These are phyloP conservation scores for Nematolebias whitei DNA, from an alignment of 2,113 vertebrate species.

Conservation along the genomic window DNA sequence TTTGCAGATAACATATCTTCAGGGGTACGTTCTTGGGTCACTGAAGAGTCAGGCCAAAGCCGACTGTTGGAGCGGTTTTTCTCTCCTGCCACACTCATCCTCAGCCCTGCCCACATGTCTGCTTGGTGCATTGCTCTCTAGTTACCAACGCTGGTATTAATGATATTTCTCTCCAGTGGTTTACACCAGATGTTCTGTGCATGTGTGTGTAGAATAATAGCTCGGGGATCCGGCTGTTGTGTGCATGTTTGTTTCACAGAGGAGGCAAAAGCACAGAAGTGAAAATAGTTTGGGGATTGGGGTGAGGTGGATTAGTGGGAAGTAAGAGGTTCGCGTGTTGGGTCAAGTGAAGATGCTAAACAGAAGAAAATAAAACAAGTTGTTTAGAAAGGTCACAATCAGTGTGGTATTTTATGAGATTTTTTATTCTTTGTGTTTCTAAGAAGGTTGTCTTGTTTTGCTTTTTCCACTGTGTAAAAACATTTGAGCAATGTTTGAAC, in stretches of 20 bases:
- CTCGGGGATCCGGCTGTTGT: background rate
- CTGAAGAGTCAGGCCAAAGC: conserved; percentile 54
- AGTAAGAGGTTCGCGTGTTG: conserved; percentile 24
- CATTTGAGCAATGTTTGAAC: background rate
- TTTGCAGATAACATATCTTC: conserved; percentile 71
- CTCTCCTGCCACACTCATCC: conserved; percentile 2
- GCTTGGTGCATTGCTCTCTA: conserved; percentile 40
- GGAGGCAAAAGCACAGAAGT: conserved; percentile 3
- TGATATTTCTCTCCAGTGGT: conserved; percentile 30
- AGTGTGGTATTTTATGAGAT: no score
- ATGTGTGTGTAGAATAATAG: conserved; percentile 20
- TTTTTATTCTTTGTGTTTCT: no score
- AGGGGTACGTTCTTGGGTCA: conserved; percentile 55
- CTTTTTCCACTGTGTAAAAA: background rate
- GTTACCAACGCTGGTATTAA: conserved; percentile 56
- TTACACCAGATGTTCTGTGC: conserved; percentile 10
- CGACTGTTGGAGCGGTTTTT: conserved; percentile 29
- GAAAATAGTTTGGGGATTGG: conserved; percentile 36
- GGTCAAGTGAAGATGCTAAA: conserved; percentile 29
- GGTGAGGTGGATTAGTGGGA: conserved; percentile 37
- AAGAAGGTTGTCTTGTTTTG: no score
- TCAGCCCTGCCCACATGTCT: conserved; percentile 49
- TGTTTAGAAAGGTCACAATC: no score
- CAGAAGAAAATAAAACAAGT: background rate
- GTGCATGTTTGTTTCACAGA: conserved; percentile 35